These are phyloP conservation scores for Nannobrachium achirus DNA, from an alignment of 2,113 vertebrate species.

Conservation along the genomic window DNA sequence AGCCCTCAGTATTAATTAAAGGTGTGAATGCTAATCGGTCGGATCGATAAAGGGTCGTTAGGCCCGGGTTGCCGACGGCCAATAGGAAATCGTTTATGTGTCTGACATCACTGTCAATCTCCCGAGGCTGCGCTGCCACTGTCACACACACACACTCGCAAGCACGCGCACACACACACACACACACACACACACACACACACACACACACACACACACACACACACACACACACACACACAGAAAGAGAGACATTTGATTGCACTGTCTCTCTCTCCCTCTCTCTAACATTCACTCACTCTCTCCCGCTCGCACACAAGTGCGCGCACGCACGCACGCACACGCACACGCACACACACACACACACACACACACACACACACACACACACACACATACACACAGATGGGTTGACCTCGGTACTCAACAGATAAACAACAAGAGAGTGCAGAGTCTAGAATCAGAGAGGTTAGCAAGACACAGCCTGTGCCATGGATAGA, in stretches of 20 bases:
- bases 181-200: constrained; percentile 12
- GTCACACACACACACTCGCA: constrained; percentile 30
- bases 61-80: constrained; percentile 63
- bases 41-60: constrained; percentile 72
- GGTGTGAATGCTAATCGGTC: constrained; percentile 77
- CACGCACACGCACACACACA: not conserved
- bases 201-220: constrained; percentile 17
- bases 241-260: not conserved
- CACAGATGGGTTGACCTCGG: constrained; percentile 32
- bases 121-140: constrained; percentile 44
- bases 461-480: constrained; percentile 35
- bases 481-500: constrained; percentile 30
- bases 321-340: not conserved
- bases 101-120: constrained; percentile 74
- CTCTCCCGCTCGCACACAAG: not conserved
- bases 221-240: too few relatives aligned
- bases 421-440: constrained; percentile 3
- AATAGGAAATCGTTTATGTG: constrained; percentile 75
- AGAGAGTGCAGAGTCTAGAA: constrained; percentile 23
- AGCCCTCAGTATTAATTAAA: constrained; percentile 76
- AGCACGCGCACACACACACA: not conserved
- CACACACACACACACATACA: too few relatives aligned
- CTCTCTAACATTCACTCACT: too few relatives aligned
- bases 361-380: not conserved
- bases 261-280: too few relatives aligned